Conservation (phyloP, 2,797 vertebrate genomes). For the Bradypodion pumilum region DNA sequence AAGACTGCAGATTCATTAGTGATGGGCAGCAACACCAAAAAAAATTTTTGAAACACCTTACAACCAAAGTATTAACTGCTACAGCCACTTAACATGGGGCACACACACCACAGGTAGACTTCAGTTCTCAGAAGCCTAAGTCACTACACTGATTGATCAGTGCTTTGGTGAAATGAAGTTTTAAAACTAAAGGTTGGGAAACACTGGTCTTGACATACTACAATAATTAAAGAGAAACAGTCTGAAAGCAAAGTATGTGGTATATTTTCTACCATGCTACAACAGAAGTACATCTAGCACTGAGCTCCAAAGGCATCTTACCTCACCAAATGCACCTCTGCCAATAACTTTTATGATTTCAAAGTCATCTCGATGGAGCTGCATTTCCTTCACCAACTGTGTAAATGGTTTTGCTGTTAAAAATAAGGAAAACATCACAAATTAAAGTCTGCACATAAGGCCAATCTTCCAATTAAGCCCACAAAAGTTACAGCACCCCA, state of each 20-base stretch:
- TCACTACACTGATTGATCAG: too few relatives aligned
- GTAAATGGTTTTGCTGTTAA: constrained; percentile 87
- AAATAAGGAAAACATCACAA: constrained; percentile 36
- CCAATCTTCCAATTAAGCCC: background rate
- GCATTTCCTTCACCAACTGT: constrained; percentile 87
- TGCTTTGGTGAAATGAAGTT: too few relatives aligned
- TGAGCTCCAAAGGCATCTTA: constrained; percentile 69
- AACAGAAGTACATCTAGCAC: constrained; percentile 11
- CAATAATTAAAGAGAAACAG: background rate
- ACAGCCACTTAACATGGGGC: too few relatives aligned
- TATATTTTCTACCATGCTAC: background rate
- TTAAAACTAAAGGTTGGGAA: too few relatives aligned
- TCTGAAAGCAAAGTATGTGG: background rate
- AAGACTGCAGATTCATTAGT: constrained; percentile 16
- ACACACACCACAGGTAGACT: too few relatives aligned
- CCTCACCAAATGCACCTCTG: constrained; percentile 94
- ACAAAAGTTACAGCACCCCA: background rate
- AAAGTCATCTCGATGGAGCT: constrained; percentile 91
- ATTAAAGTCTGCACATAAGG: constrained; percentile 1
- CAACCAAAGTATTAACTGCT: background rate
- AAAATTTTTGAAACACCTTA: background rate
- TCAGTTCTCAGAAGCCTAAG: too few relatives aligned
- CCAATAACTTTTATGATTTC: constrained; percentile 96
- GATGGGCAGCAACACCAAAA: background rate
- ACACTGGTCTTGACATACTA: too few relatives aligned